Percentiles rank a stretch among this genome's conserved stretches.
These are phyloP conservation scores for Tetrao urogallus DNA, from an alignment of 2,113 vertebrate genomes.

Conservation along the genomic window DNA sequence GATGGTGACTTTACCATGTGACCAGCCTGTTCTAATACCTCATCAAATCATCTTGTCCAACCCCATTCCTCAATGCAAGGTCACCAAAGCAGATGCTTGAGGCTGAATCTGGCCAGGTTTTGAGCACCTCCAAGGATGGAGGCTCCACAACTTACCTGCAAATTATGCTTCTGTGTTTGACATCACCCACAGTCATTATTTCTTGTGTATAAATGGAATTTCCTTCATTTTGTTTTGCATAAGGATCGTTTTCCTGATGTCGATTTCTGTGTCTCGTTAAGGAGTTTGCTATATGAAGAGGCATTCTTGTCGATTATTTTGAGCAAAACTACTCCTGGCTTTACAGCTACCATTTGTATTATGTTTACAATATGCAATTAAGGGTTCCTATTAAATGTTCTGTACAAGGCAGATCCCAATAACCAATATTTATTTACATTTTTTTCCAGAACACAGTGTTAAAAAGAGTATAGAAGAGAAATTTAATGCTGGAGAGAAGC, in stretches of 20 bases:
- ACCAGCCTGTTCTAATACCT: too few relatives aligned
- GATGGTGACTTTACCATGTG: too few relatives aligned
- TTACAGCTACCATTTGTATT: conserved; percentile 36
- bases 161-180: background rate
- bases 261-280: background rate
- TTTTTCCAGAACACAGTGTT: conserved; percentile 1
- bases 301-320: background rate
- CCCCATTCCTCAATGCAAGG: background rate
- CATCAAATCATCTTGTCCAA: background rate
- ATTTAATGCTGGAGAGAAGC: background rate
- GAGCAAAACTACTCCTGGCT: conserved; percentile 10
- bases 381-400: conserved; percentile 18
- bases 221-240: background rate
- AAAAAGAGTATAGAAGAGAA: conserved; percentile 5
- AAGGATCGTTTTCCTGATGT: background rate
- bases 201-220: background rate
- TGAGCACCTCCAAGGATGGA: background rate
- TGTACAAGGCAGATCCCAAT: conserved; percentile 2
- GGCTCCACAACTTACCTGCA: background rate
- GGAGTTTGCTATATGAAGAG: background rate
- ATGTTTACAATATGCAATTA: conserved; percentile 37
- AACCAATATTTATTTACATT: conserved; percentile 46
- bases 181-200: background rate
- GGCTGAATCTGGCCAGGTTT: background rate
- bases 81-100: background rate